phyloP scores from a whole-genome alignment of 2,797 vertebrate species.

The Characodon lateralis region DNA sequence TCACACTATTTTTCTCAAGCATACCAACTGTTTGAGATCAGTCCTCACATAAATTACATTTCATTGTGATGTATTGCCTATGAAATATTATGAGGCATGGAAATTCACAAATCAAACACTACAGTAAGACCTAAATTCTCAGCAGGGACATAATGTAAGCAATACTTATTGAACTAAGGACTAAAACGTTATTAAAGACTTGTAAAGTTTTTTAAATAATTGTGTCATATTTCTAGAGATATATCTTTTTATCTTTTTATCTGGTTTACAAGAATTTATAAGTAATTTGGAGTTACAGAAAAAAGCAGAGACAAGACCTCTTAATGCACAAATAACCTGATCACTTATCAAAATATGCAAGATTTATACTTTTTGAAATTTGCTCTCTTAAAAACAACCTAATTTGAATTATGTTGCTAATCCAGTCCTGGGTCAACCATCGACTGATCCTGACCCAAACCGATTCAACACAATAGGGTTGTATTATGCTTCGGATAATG shows the following conservation, averaged over 20 bases:
- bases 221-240: conserved; percentile 26
- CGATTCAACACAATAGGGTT: too few species aligned
- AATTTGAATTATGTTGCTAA: neutral
- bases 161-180: conserved; percentile 3
- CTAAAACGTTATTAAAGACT: neutral
- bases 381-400: neutral
- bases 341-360: conserved; percentile 25
- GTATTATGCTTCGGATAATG: too few species aligned
- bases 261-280: conserved; percentile 60
- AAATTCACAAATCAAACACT: conserved; percentile 17
- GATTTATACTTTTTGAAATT: conserved; percentile 9
- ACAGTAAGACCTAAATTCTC: neutral
- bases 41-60: conserved; percentile 21
- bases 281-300: conserved; percentile 62
- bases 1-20: conserved; percentile 25
- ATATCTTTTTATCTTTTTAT: conserved; percentile 57
- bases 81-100: conserved; percentile 18
- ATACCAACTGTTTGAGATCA: conserved; percentile 35
- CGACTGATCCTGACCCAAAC: too few species aligned
- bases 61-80: conserved; percentile 29
- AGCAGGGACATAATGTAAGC: conserved; percentile 28
- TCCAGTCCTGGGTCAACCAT: too few species aligned
- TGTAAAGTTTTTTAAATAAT: conserved; percentile 1
- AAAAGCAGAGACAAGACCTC: conserved; percentile 45
- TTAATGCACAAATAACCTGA: conserved; percentile 45